These are phyloP conservation scores for Plutella xylostella DNA, from an alignment of 2,888 invertebrate species.

Conservation along the genomic window DNA sequence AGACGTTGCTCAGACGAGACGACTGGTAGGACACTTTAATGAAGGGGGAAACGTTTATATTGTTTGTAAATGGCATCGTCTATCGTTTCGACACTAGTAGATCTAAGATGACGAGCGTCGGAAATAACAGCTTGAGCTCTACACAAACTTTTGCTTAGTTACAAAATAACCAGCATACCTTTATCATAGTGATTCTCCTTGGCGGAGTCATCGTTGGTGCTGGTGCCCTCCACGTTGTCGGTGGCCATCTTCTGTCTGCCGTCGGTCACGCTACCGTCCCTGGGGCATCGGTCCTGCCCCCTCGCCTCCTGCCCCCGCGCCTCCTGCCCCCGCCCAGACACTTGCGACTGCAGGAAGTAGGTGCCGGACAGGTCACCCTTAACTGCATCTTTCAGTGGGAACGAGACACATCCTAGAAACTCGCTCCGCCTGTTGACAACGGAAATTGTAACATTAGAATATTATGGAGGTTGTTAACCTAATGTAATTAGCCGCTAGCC, in stretches of 20 bases:
- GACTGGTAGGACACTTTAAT: too few relatives aligned
- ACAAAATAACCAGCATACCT: too few relatives aligned
- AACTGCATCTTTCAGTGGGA: conserved; percentile 85
- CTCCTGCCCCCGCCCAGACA: conserved; percentile 41
- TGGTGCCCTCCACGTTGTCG: conserved; percentile 54
- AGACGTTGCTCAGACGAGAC: too few relatives aligned
- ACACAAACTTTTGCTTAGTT: too few relatives aligned
- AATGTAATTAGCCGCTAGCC: too few relatives aligned
- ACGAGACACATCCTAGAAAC: conserved; percentile 94
- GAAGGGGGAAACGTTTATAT: too few relatives aligned
- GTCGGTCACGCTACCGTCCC: conserved; percentile 39
- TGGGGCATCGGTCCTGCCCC: conserved; percentile 31
- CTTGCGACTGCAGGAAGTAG: conserved; percentile 78
- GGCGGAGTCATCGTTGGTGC: conserved; percentile 48
- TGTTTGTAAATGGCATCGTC: too few relatives aligned
- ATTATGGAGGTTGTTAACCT: too few relatives aligned
- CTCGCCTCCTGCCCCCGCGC: conserved; percentile 25
- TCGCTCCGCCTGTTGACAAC: conserved; percentile 87
- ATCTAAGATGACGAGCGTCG: too few relatives aligned
- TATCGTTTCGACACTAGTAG: too few relatives aligned
- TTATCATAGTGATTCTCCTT: conserved; percentile 55
- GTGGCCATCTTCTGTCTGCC: conserved; percentile 57
- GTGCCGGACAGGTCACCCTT: conserved; percentile 77
- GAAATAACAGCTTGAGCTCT: too few relatives aligned
- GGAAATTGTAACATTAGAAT: conserved; percentile 3